These are phyloP conservation scores for Rhabdomys dilectus DNA, from an alignment of 2,113 vertebrate genomes.

Conservation along the genomic window DNA sequence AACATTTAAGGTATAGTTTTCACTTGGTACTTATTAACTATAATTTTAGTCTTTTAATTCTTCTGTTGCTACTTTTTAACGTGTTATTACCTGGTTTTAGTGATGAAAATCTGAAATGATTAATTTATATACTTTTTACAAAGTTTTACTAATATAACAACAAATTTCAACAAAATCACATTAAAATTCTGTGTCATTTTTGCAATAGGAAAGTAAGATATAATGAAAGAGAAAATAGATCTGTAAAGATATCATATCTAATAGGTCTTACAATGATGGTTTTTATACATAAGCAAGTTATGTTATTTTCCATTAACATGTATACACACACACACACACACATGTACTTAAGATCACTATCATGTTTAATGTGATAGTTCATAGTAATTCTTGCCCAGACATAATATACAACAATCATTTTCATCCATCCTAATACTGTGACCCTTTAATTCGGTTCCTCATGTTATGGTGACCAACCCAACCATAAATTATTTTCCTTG, in stretches of 20 bases:
- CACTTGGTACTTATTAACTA: conserved; percentile 15
- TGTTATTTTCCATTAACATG: neutral
- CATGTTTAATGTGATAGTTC: neutral
- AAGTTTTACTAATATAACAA: conserved; percentile 32
- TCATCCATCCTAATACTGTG: neutral
- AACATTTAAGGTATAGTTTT: neutral
- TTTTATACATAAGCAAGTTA: neutral
- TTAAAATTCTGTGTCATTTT: conserved; percentile 11
- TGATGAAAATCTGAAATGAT: conserved; percentile 5
- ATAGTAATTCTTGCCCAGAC: neutral
- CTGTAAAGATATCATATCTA: neutral
- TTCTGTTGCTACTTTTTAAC: neutral
- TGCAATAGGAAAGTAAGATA: neutral
- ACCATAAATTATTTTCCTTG: neutral
- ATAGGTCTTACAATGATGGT: neutral
- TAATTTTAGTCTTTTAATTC: conserved; percentile 1
- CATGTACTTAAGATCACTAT: neutral
- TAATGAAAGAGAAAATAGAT: neutral
- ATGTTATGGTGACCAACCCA: neutral
- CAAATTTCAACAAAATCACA: conserved; percentile 24
- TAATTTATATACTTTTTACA: conserved; percentile 28
- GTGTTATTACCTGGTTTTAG: neutral
- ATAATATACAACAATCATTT: neutral
- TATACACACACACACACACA: neutral
- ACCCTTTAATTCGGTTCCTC: neutral